phyloP scores from a whole-genome alignment of 2,113 vertebrate genomes.

The Strigops habroptila region DNA sequence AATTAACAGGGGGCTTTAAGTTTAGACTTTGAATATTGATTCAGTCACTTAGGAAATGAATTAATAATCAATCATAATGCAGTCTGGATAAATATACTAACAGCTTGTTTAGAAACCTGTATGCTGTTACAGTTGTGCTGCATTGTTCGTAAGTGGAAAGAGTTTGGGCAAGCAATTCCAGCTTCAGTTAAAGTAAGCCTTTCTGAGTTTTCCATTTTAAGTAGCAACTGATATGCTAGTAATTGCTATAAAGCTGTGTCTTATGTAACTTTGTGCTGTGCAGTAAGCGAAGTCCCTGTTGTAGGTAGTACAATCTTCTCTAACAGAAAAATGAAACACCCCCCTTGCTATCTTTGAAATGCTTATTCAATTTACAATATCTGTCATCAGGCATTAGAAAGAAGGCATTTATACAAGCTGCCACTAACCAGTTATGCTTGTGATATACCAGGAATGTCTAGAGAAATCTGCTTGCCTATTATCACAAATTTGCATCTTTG shows the following conservation, averaged over 20 bases:
- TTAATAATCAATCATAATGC: constrained; percentile 20
- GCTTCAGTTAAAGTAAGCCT: background rate
- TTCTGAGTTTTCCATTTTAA: background rate
- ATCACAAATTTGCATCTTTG: background rate
- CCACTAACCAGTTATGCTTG: background rate
- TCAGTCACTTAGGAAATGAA: constrained; percentile 16
- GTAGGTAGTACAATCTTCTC: background rate
- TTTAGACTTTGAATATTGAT: constrained; percentile 45
- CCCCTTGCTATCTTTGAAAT: background rate
- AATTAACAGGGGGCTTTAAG: background rate
- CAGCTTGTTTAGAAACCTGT: constrained; percentile 1
- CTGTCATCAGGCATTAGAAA: background rate
- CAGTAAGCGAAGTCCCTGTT: background rate
- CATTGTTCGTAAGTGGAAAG: background rate
- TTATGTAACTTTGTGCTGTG: background rate
- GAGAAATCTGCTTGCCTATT: background rate
- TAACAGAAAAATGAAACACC: background rate
- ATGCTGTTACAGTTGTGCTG: background rate
- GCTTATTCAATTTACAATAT: background rate
- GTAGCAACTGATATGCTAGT: background rate
- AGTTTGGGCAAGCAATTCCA: background rate
- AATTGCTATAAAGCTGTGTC: background rate
- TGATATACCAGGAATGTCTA: background rate
- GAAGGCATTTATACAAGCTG: background rate
- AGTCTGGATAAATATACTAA: background rate